These are phyloP conservation scores for Muricea muricata DNA, from an alignment of 92 coral and sea anemone genomes.

Conservation along the genomic window DNA sequence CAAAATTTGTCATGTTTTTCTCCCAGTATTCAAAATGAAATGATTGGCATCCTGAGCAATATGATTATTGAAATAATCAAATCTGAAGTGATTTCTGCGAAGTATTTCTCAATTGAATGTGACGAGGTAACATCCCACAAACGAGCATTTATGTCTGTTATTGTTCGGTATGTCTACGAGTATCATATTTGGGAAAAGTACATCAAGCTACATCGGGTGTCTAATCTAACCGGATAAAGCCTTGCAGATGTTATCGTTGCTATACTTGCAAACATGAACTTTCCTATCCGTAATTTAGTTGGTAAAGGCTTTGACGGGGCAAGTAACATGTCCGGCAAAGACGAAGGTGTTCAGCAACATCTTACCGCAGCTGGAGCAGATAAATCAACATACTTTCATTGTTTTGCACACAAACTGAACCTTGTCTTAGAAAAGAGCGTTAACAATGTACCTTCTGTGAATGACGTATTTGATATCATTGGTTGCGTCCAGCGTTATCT, in stretches of 20 bases:
- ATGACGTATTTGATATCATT: constrained; percentile 22
- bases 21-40: constrained; percentile 39
- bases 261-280: constrained; percentile 21
- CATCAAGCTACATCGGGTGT: constrained; percentile 29
- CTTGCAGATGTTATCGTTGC: constrained; percentile 21
- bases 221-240: constrained; percentile 16
- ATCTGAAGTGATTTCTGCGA: constrained; percentile 23
- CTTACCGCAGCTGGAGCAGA: constrained; percentile 36
- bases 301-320: constrained; percentile 47
- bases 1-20: constrained; percentile 40
- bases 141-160: constrained; percentile 38
- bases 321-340: constrained; percentile 42
- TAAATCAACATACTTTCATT: constrained; percentile 23
- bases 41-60: not conserved
- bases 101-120: constrained; percentile 43
- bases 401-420: constrained; percentile 44
- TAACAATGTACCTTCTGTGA: constrained; percentile 28
- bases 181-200: constrained; percentile 31
- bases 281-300: constrained; percentile 7
- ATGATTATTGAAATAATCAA: not conserved
- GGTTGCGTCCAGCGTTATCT: constrained; percentile 13
- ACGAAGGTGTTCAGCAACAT: constrained; percentile 42
- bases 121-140: constrained; percentile 57
- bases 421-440: constrained; percentile 43
- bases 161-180: constrained; percentile 35